A percentile compares a stretch with the other conserved stretches of the same genome.
Evolutionary conservation across 2,888 invertebrate species (phyloP).

Genomic region (Amblyjoppa proteus): DNA sequence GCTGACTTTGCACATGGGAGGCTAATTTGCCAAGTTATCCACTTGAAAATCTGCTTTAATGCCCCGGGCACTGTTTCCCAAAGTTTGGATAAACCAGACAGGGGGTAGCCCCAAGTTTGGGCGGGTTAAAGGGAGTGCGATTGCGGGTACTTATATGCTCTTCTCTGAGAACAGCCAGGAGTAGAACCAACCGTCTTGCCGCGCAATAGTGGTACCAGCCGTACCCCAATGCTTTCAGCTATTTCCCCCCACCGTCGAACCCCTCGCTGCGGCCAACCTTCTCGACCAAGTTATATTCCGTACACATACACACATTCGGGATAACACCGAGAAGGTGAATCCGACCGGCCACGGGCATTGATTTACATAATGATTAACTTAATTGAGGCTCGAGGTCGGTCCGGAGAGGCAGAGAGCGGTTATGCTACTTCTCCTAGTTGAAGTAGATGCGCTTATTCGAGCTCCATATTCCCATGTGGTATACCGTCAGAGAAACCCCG

Average conservation of each 20-base stretch:
- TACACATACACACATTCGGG: conserved; percentile 19
- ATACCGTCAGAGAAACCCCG: neutral
- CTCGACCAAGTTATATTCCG: conserved; percentile 52
- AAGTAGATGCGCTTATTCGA: neutral
- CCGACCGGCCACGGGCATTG: conserved; percentile 68
- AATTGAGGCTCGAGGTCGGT: conserved; percentile 62
- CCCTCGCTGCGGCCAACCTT: conserved; percentile 40
- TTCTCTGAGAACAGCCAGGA: conserved; percentile 12
- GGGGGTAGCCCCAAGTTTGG: conserved; percentile 40
- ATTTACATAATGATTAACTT: conserved; percentile 79
- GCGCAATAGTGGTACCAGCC: conserved; percentile 32
- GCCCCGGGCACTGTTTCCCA: conserved; percentile 70
- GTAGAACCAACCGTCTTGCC: conserved; percentile 24
- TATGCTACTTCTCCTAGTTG: neutral
- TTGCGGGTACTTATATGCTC: conserved; percentile 47
- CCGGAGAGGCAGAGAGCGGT: conserved; percentile 15
- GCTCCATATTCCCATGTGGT: conserved; percentile 2
- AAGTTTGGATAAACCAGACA: conserved; percentile 69
- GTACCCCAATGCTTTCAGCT: conserved; percentile 24
- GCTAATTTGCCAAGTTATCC: conserved; percentile 82
- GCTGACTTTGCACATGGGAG: conserved; percentile 58
- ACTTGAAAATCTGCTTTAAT: conserved; percentile 81
- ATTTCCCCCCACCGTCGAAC: conserved; percentile 29
- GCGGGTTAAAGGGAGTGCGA: conserved; percentile 42
- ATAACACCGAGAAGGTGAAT: conserved; percentile 40